phyloP scores from a whole-genome alignment of 2,888 invertebrate species.

The Metopia argyrocephala region DNA sequence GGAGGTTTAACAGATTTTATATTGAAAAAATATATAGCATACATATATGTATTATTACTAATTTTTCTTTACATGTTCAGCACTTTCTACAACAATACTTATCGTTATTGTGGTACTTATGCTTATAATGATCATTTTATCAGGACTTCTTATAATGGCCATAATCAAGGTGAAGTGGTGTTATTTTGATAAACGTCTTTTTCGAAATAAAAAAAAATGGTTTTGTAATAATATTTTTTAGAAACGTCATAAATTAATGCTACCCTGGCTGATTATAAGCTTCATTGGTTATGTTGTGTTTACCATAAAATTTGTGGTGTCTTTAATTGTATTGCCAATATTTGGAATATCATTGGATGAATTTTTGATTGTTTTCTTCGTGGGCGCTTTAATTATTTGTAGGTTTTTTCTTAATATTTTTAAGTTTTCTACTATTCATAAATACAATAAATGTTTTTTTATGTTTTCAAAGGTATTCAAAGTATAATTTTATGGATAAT shows the following conservation, averaged over 20 bases:
- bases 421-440: background rate
- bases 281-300: background rate
- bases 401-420: background rate
- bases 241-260: conserved; percentile 3
- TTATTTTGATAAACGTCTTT: background rate
- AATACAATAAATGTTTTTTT: background rate
- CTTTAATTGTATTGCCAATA: background rate
- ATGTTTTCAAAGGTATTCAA: conserved; percentile 2
- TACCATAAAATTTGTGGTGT: background rate
- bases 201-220: too few relatives aligned
- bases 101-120: background rate
- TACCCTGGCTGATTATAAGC: background rate
- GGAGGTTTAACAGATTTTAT: too few relatives aligned
- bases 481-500: conserved; percentile 20
- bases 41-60: too few relatives aligned
- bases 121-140: conserved; percentile 4
- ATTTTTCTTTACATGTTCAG: background rate
- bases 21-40: too few relatives aligned
- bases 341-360: background rate
- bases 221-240: background rate
- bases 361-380: background rate
- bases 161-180: conserved; percentile 18
- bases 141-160: background rate
- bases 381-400: background rate
- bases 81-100: background rate